Evolutionary conservation across 2,888 invertebrate species (phyloP), one percentile per base, ranked within the genome.

Genomic region (Cerceris rybyensis): DNA sequence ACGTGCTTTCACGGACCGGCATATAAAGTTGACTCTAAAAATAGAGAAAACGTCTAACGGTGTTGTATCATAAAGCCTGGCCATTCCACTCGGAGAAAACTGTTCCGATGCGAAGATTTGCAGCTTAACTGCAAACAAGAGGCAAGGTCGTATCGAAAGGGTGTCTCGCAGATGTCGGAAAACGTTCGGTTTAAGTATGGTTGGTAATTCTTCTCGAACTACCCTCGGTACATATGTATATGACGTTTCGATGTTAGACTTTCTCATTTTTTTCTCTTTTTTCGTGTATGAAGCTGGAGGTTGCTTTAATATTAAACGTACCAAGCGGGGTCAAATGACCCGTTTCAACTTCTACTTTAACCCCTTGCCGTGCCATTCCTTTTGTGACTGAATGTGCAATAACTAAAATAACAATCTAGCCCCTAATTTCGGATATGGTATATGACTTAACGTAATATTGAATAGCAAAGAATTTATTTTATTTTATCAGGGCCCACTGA

Each of bases 21-120:
- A 50, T 58, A 28, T 17, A 50, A 50, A 17, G 17, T n/a, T 17
- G 28, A n/a, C 67, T 49, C 49, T 64, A 60, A 73, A 73, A 81
- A 81, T 81, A 78, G 64, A 61, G 54, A 57, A 43, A 52, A 50
- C 49, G 39, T 49, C 28, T 72, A 81, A 76, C 81, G 72, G 63
- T 69, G 61, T 60, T 39, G 70, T 46, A 72, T 81, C 72, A 50
- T 77, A 77, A 77, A 63, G 43, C 41, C 52, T n/a, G 14, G 49
- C 7, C 11, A 42, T 39, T 64, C 14, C 41, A 6, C 43, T 16
- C n/a, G n/a, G 55, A 16, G 17, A 4, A 7, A 11, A 16, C 59
- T 49, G 54, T 58, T 39, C 41, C 43, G n/a, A 49, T 57, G n/a
- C 70, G 43, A 63, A 64, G 39, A 65, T 66, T 70, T 9, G 60